Evolutionary conservation across 2,797 vertebrate genomes (phyloP).

Genomic region (Siniperca undulata): DNA sequence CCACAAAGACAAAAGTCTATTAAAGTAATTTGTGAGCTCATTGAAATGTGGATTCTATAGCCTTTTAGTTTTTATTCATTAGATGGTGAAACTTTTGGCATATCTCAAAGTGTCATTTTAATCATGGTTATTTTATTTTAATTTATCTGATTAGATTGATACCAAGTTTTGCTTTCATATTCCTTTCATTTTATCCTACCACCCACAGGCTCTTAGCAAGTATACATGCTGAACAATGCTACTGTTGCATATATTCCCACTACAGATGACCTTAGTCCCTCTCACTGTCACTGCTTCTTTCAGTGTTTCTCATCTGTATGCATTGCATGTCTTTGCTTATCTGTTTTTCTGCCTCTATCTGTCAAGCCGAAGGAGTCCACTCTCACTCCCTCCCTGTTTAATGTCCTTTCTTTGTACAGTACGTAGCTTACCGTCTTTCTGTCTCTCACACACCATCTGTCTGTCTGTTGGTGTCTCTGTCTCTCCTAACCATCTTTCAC

Average conservation of each 20-base stretch:
- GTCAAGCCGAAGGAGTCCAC: conserved; percentile 38
- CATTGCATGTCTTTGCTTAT: conserved; percentile 14
- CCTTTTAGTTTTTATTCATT: conserved; percentile 54
- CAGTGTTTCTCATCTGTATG: conserved; percentile 52
- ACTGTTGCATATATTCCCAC: conserved; percentile 12
- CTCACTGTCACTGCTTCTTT: conserved; percentile 37
- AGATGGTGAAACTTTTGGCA: conserved; percentile 17
- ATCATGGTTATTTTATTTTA: conserved; percentile 21
- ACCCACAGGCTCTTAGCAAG: neutral
- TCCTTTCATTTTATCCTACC: neutral
- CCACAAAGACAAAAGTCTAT: conserved; percentile 66
- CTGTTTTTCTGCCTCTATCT: conserved; percentile 43
- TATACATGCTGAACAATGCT: neutral
- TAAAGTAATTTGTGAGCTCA: conserved; percentile 60
- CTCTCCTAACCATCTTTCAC: conserved; percentile 32
- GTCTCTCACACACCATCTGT: conserved; percentile 58
- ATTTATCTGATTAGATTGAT: conserved; percentile 32
- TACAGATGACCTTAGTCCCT: conserved; percentile 39
- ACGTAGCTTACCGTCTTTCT: conserved; percentile 24
- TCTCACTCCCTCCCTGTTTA: conserved; percentile 26
- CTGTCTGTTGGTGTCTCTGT: conserved; percentile 31
- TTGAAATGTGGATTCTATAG: conserved; percentile 52
- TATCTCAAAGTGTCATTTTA: conserved; percentile 24
- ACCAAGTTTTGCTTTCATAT: neutral
- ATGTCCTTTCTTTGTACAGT: conserved; percentile 46